Evolutionary conservation across 2,888 invertebrate genomes (phyloP), one percentile per base, ranked within the genome.

Genomic region (Ctenicera cuprea): DNA sequence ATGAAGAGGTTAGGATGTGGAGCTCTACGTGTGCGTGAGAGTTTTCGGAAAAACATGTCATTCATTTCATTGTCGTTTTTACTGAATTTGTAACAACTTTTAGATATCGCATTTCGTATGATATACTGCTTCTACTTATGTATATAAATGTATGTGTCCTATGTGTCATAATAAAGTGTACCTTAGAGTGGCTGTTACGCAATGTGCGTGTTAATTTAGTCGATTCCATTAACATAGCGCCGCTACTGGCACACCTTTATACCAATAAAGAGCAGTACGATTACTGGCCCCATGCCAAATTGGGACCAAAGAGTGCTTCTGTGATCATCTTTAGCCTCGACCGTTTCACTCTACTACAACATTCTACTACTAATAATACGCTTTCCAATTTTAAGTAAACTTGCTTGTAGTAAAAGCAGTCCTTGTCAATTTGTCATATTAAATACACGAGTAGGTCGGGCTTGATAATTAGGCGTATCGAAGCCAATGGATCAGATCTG

Each of bases 1-100:
- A 30, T 16, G 12, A 85, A 30, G 30, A 0, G 48, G 16, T n/a
- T 45, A 85, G 71, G 87, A 87, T 59, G 82, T 83, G 57, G 30
- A 43, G 59, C 52, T 50, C 41, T 43, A 30, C 41, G 18, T 26
- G 57, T 59, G 26, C 43, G 41, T 26, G 26, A 54, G 57, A 33
- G 16, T 57, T 57, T 33, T 54, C 37, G 11, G 52, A 52, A 50
- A 48, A 12, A n/a, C 16, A 48, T 26, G 33, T 45, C 52, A 37
- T 66, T 37, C 30, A 22, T 20, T 11, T 16, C 33, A 30, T 16
- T 37, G 33, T 57, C 37, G 37, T 57, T 57, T 52, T 57, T 57
- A 57, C 37, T 18, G 37, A 20, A 59, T 59, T 59, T 59, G 59
- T 59, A 59, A 59, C 33, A 22, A 52, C 20, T 59, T 59, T 38